phyloP scores from a whole-genome alignment of 2,797 vertebrate genomes.

The Streptopelia turtur region DNA sequence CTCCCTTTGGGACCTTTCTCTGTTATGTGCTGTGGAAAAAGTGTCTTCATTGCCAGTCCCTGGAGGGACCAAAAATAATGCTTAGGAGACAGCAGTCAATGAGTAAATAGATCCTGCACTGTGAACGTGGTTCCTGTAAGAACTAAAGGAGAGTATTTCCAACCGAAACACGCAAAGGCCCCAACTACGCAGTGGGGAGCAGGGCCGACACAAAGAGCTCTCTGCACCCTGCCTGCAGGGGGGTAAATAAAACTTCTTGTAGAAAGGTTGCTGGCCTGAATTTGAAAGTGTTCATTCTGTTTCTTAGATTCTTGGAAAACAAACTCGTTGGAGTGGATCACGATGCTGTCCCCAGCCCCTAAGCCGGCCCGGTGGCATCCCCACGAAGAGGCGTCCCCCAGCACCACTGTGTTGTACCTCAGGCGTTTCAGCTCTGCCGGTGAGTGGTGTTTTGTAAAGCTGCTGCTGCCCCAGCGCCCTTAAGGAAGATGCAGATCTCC shows the following conservation, averaged over 20 bases:
- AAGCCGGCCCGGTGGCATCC: no score
- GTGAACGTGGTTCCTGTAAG: neutral
- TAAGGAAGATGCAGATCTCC: neutral
- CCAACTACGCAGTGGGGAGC: neutral
- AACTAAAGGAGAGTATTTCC: neutral
- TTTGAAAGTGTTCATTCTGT: neutral
- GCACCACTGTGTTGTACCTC: neutral
- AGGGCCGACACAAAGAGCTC: neutral
- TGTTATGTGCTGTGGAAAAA: neutral
- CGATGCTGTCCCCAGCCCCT: neutral
- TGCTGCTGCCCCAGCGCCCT: neutral
- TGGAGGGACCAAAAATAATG: neutral
- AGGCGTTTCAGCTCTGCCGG: neutral
- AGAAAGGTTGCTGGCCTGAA: neutral
- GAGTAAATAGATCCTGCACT: neutral
- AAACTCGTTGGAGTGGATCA: neutral
- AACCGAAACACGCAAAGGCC: neutral
- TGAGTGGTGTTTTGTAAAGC: neutral
- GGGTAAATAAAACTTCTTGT: neutral
- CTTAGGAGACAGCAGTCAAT: neutral
- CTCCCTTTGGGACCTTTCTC: neutral
- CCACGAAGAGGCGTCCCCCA: neutral
- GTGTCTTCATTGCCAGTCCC: neutral
- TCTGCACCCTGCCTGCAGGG: neutral
- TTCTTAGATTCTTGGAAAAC: neutral